Evolutionary conservation across 2,888 invertebrate genomes (phyloP), one percentile per base, ranked within the genome.

Genomic region (Nemotelus nigrinus): DNA sequence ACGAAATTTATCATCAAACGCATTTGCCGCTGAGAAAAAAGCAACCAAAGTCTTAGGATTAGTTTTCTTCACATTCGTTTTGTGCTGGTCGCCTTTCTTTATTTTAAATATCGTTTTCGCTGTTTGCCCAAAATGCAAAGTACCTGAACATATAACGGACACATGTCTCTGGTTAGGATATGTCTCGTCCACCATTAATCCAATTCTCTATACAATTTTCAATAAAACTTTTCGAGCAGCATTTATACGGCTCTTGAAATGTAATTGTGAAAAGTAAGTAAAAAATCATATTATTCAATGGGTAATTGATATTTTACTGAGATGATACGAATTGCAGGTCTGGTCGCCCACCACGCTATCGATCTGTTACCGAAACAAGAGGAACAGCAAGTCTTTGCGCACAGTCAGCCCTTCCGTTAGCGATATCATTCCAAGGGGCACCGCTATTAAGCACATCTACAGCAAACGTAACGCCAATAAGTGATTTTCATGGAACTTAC

Each of bases 11-110:
- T 92, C 94, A 2, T 93, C 93, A 7, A 94, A 94, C 84, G 93
- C 94, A 0, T 94, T 95, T 2, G 94, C 94, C n/a, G 94, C 94
- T 48, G 97, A 98, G 86, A 97, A 97, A 86, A 98, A 97, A 85
- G 98, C 98, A 2, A 96, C 96, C 77, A 97, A 97, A 88, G 87
- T 87, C 0, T 89, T 97, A 4, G 96, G 96, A 0, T 88, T 97
- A 60, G 96, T 97, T 0, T 97, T 97, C 89, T 95, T 95, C 87
- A 95, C 95, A 0, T 97, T 97, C 86, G 96, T 96, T 74, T 88
- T 96, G 7, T 96, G 96, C 85, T 97, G 97, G 97, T 93, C 95
- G 41, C 97, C 97, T 2, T 97, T 97, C 87, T 97, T 97, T 88
- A 89, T 95, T 74, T 89, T 96, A 78, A 97, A 97, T 86, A 94